phyloP scores from a whole-genome alignment of 2,888 invertebrate genomes.

The Erpobdella octoculata region DNA sequence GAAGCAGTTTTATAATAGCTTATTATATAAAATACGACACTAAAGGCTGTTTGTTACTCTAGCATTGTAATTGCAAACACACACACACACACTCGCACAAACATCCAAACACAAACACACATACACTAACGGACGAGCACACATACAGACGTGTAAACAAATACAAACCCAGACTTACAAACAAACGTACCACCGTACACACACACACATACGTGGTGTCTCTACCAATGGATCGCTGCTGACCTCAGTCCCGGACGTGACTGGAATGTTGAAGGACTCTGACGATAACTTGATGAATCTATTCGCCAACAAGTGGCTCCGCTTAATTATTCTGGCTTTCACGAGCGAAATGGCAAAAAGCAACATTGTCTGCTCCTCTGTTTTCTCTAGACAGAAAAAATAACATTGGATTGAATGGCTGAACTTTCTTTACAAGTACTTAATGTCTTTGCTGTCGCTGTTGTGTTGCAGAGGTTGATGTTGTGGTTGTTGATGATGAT shows the following conservation, averaged over 20 bases:
- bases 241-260: not conserved
- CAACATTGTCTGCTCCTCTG: too few species aligned
- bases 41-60: not conserved
- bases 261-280: not conserved
- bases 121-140: not conserved
- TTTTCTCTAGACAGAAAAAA: too few species aligned
- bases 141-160: not conserved
- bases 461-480: not conserved
- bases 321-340: not conserved
- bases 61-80: not conserved
- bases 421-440: too few species aligned
- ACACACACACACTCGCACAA: not conserved
- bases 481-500: conserved; percentile 4
- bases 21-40: too few species aligned
- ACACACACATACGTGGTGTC: too few species aligned
- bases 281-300: not conserved
- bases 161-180: not conserved
- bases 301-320: not conserved
- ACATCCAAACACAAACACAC: not conserved
- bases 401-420: too few species aligned
- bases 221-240: not conserved
- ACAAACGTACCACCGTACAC: not conserved
- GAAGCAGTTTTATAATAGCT: too few species aligned
- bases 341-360: too few species aligned
- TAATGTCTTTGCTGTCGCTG: too few species aligned